Base-by-base conservation (phyloP, 2,113 vertebrate species). In the Dromas ardeola region DNA sequence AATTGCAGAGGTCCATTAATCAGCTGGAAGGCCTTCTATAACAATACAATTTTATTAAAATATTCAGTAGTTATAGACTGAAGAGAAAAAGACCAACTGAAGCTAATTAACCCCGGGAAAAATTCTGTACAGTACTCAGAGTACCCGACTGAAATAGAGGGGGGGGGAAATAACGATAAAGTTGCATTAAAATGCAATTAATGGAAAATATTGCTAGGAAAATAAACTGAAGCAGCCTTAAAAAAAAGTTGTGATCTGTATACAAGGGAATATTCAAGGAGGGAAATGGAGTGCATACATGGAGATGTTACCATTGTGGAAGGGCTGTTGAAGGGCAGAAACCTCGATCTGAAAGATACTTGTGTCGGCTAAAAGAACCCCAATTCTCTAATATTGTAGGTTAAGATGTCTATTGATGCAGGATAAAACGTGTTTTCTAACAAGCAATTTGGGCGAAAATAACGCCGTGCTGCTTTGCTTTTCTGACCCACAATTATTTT, bases 21-120 rank as follows among this genome's bases (percentile, higher is more conserved):
- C 66, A 70, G 38, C 36, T 82, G 45, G 66, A 96, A 88, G 49
- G 34, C 47, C 61, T 91, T 76, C 80, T 50, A 7, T 65, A 82
- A 76, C 81, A 91, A 91, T 50, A 81, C 56, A 66, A 40, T 85
- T 87, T 82, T 71, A 95, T 94, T 93, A 63, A 95, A 94, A 88
- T 82, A 91, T 73, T 95, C 69, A 91, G 53, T 65, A 82, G 45
- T 53, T 91, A 72, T 6, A 69, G 56, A 84, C 36, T 29, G 80
- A 81, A 87, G 55, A 74, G 50, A 38, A 85, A 92, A 88, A 85
- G 65, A 71, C 52, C 72, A 85, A 76, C 34, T 52, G 32, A n/a
- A 72, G 61, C 21, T 86, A 78, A 94, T 90, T 81, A 94, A 83
- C 38, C 26, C 15, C 30, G 53, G 40, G 80, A 47, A 91, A 82